phyloP scores from a whole-genome alignment of 1,140 invertebrate genomes.

The Thaumetopoea pityocampa region DNA sequence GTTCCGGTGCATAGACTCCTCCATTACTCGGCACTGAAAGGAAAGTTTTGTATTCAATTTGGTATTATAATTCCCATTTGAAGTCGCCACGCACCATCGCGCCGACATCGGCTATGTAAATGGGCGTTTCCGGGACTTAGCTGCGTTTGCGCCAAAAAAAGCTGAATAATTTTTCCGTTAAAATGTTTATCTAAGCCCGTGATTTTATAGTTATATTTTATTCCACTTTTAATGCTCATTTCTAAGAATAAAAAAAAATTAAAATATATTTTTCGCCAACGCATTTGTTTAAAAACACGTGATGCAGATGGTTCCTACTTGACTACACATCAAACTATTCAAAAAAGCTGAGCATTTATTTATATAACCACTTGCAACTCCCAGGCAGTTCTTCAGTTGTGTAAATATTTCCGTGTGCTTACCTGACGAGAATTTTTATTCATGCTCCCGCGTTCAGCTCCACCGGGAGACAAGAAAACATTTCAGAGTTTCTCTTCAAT shows the following conservation, averaged over 20 bases:
- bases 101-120: slow-evolving; percentile 73
- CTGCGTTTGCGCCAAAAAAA: slow-evolving; percentile 59
- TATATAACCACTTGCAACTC: slow-evolving; percentile 41
- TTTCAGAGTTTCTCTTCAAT: slow-evolving; percentile 71
- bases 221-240: too few species aligned
- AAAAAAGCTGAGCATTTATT: slow-evolving; percentile 40
- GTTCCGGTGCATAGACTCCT: slow-evolving; percentile 75
- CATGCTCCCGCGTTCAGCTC: slow-evolving; percentile 40
- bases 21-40: slow-evolving; percentile 74
- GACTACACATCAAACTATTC: slow-evolving; percentile 1
- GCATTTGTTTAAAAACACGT: too few species aligned
- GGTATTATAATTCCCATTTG: slow-evolving; percentile 76
- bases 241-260: too few species aligned
- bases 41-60: slow-evolving; percentile 76
- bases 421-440: slow-evolving; percentile 71
- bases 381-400: slow-evolving; percentile 46
- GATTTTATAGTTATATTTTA: slow-evolving; percentile 7
- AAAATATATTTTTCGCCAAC: too few species aligned
- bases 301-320: too few species aligned
- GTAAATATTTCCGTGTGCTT: slow-evolving; percentile 60
- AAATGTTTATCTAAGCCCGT: slow-evolving; percentile 26
- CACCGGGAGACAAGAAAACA: slow-evolving; percentile 63
- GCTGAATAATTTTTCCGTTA: slow-evolving; percentile 37
- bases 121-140: slow-evolving; percentile 66
- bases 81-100: slow-evolving; percentile 74